Conservation (phyloP, 2,797 vertebrate genomes). For the Pangasius mekongensis region DNA sequence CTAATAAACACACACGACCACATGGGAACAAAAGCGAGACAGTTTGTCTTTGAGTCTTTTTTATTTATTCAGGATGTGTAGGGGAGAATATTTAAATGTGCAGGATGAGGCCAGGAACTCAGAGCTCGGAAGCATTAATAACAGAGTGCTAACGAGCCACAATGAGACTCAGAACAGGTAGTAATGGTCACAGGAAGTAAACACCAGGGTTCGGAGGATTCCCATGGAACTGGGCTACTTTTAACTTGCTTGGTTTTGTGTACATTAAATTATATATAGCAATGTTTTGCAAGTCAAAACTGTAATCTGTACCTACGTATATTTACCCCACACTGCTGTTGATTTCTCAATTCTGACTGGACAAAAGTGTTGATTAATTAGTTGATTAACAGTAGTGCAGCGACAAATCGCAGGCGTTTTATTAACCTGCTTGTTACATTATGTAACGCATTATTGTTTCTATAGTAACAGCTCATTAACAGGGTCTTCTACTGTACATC, state of each 20-base stretch:
- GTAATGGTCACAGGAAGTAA: not conserved
- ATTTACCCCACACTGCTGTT: not conserved
- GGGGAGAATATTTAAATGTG: not conserved
- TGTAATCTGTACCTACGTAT: not conserved
- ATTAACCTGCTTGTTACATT: not conserved
- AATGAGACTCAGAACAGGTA: not conserved
- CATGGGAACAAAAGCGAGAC: not conserved
- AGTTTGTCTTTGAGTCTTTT: not conserved
- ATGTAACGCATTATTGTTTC: not conserved
- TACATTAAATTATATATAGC: not conserved
- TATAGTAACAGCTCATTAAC: not conserved
- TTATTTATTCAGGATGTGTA: constrained; percentile 9
- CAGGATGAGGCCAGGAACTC: not conserved
- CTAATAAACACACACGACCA: not conserved
- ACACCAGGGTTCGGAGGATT: not conserved
- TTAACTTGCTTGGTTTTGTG: not conserved
- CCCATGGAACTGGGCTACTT: not conserved
- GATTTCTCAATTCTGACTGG: not conserved
- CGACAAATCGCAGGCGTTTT: not conserved
- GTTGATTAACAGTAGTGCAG: not conserved
- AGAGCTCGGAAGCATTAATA: not conserved
- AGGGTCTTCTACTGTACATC: not conserved
- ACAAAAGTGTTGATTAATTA: not conserved
- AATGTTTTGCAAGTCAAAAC: not conserved
- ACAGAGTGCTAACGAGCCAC: too few relatives aligned